These are phyloP conservation scores for Colossoma macropomum DNA, from an alignment of 2,113 vertebrate genomes.

Conservation along the genomic window DNA sequence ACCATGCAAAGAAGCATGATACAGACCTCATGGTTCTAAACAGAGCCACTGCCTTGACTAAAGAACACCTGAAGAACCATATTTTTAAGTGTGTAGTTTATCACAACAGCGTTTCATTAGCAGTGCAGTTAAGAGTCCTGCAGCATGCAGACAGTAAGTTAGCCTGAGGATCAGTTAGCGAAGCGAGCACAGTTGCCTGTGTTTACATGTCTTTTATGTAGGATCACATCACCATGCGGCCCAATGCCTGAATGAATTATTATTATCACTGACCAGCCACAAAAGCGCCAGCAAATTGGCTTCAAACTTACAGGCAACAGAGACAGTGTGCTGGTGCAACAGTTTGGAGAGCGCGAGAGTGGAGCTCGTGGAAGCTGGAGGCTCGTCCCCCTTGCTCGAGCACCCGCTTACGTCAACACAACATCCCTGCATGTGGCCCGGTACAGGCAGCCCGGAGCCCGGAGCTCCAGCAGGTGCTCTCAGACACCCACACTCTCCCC, in stretches of 20 bases:
- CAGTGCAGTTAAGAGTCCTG: neutral
- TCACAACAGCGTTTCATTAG: neutral
- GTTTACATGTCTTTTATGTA: neutral
- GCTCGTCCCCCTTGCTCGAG: conserved; percentile 71
- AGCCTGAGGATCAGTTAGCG: no score
- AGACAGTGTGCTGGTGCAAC: neutral
- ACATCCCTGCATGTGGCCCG: conserved; percentile 63
- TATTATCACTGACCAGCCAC: conserved; percentile 20
- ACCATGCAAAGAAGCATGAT: no score
- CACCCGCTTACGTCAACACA: conserved; percentile 74
- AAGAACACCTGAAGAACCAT: no score
- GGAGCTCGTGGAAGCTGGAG: neutral
- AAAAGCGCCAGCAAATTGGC: conserved; percentile 44
- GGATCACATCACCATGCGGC: neutral
- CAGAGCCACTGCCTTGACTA: no score
- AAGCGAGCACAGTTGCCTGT: neutral
- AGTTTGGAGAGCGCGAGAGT: neutral
- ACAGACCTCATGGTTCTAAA: no score
- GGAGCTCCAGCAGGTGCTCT: conserved; percentile 16
- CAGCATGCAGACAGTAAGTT: neutral
- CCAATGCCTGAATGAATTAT: neutral
- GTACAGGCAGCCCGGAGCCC: conserved; percentile 69
- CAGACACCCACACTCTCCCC: conserved; percentile 11
- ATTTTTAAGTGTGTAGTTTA: no score
- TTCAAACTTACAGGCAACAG: neutral